Evolutionary conservation across 2,113 vertebrate species (phyloP), one percentile per base, ranked within the genome.

Genomic region (Ptilonorhynchus violaceus): DNA sequence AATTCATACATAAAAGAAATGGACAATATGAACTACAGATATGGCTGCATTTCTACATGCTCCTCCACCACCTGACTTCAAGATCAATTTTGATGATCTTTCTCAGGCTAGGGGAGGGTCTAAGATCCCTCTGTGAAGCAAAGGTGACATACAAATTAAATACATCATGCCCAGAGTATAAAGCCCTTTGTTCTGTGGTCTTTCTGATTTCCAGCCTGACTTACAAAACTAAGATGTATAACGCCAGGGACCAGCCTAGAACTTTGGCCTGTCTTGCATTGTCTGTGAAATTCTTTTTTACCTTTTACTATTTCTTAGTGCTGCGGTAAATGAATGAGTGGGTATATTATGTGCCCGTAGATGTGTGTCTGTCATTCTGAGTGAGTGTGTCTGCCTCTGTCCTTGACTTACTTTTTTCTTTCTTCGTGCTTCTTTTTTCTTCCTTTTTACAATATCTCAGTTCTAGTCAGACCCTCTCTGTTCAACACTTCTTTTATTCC

Each of bases 321-420:
- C 94, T 80, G 62, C 7, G 1, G 66, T 69, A 83, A 95, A 94
- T 88, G 92, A 96, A 93, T 92, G 97, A 97, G 93, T 94, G 96
- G 95, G 94, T 96, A 95, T 86, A 97, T 95, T 98, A 97, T 98
- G 96, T 95, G 94, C 7, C 47, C 9, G 9, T 96, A 70, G 68
- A 49, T 92, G 74, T 84, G 92, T 50, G 95, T 88, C 94, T 96
- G 76, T 96, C 96, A 92, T 97, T 91, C 93, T 88, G 77, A 85
- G 89, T 58, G 93, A 97, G 92, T 70, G 96, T 90, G 94, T 96
- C 96, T 95, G 96, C 75, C 97, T 97, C 95, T 97, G 98, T 98
- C 98, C 98, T 98, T 98, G 98, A 98, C 97, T 98, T 96, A 97
- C 91, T 97, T 97, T 97, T 94, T 96, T 88, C 92, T 94, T 97